Evolutionary conservation across 2,888 invertebrate genomes (phyloP).

Genomic region (Apodemia zela): DNA sequence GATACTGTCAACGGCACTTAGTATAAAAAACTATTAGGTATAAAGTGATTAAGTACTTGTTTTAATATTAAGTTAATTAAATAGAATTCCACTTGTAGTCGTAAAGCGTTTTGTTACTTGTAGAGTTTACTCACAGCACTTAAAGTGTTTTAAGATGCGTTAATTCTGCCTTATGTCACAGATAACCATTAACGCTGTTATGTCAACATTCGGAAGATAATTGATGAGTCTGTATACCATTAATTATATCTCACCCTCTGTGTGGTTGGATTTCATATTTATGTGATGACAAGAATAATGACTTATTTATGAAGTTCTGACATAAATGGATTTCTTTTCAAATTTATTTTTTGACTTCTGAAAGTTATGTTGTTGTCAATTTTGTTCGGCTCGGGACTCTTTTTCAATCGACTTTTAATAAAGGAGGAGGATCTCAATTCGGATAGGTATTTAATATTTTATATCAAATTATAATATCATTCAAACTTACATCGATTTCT

Average conservation of each 20-base stretch:
- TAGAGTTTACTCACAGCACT: slow-evolving; percentile 4
- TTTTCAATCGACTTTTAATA: no score
- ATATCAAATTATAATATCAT: no score
- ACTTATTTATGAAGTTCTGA: neutral
- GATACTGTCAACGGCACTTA: no score
- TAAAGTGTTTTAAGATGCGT: slow-evolving; percentile 11
- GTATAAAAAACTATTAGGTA: no score
- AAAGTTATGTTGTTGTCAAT: no score
- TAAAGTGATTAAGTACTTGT: no score
- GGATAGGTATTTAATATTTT: no score
- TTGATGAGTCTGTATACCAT: slow-evolving; percentile 35
- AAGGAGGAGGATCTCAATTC: no score
- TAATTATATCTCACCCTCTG: slow-evolving; percentile 28
- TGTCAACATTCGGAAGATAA: slow-evolving; percentile 40
- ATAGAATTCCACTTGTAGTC: neutral
- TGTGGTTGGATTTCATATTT: slow-evolving; percentile 26
- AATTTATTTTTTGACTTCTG: neutral
- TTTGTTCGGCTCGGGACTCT: no score
- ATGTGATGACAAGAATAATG: slow-evolving; percentile 19
- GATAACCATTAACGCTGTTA: slow-evolving; percentile 44
- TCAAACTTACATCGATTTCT: no score
- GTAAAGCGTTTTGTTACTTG: neutral
- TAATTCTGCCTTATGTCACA: slow-evolving; percentile 28
- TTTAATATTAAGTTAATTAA: no score
- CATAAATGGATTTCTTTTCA: neutral